A percentile compares a stretch with the other conserved stretches of the same genome.
phyloP scores from a whole-genome alignment of 2,113 vertebrate genomes.

The Gavialis gangeticus region DNA sequence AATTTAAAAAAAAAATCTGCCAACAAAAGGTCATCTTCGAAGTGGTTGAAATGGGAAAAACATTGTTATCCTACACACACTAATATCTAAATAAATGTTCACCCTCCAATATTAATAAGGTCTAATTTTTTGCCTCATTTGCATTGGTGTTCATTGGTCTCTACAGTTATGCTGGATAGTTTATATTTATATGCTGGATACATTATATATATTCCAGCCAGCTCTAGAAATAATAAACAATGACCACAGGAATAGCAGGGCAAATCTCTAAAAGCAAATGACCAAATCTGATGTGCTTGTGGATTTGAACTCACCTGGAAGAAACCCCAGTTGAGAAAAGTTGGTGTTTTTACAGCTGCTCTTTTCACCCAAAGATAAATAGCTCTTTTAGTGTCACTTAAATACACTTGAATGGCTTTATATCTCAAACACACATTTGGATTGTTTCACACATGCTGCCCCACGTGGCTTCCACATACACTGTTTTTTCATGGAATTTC shows the following conservation, averaged over 20 bases:
- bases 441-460: slow-evolving; percentile 11
- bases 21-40: rapidly evolving
- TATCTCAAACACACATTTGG: slow-evolving; percentile 37
- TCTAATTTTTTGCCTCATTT: too few species aligned
- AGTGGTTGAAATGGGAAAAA: not conserved
- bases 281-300: slow-evolving; percentile 26
- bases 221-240: slow-evolving; percentile 55
- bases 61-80: not conserved
- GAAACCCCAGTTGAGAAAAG: slow-evolving; percentile 34
- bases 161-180: too few species aligned
- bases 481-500: slow-evolving; percentile 40
- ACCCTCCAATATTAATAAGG: too few species aligned
- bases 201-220: not conserved
- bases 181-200: too few species aligned
- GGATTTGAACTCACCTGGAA: slow-evolving; percentile 59
- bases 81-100: too few species aligned
- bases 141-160: too few species aligned
- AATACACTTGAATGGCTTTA: slow-evolving; percentile 37
- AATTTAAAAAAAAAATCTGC: not conserved
- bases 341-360: slow-evolving; percentile 50
- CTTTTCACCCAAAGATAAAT: slow-evolving; percentile 50
- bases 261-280: slow-evolving; percentile 61
- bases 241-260: slow-evolving; percentile 35
- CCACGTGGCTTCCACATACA: rapidly evolving
- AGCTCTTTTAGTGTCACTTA: slow-evolving; percentile 53